Evolutionary conservation across 2,113 vertebrate species (phyloP).

Genomic region (Neogobius melanostomus): DNA sequence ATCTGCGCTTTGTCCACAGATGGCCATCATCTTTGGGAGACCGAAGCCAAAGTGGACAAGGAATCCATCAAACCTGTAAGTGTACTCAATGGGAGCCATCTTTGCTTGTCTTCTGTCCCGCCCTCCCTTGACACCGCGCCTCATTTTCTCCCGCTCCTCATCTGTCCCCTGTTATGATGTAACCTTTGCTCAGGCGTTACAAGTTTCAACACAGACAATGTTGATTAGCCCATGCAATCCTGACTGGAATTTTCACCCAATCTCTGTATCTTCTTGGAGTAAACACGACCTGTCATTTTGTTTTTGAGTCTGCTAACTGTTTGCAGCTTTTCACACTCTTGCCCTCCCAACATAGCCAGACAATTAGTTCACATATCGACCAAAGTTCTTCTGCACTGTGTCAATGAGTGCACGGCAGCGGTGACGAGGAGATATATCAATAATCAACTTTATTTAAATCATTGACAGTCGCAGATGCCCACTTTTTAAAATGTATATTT

Average conservation of each 20-base stretch:
- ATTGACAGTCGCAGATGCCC: too few relatives aligned
- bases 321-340: slow-evolving; percentile 9
- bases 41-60: slow-evolving; percentile 94
- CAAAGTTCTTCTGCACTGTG: background rate
- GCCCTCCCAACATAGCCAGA: slow-evolving; percentile 36
- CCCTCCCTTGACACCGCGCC: slow-evolving; percentile 45
- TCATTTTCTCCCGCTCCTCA: slow-evolving; percentile 45
- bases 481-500: too few relatives aligned
- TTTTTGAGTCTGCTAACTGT: slow-evolving; percentile 31
- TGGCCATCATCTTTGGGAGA: slow-evolving; percentile 98
- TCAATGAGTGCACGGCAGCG: background rate
- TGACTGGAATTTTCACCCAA: slow-evolving; percentile 74
- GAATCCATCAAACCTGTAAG: slow-evolving; percentile 94
- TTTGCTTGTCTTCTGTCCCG: slow-evolving; percentile 29
- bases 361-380: background rate
- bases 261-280: slow-evolving; percentile 36
- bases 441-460: too few relatives aligned
- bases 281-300: slow-evolving; percentile 50
- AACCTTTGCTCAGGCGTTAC: slow-evolving; percentile 70
- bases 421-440: background rate
- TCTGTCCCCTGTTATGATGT: slow-evolving; percentile 70
- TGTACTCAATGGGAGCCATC: slow-evolving; percentile 45
- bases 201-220: slow-evolving; percentile 45
- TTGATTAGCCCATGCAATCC: slow-evolving; percentile 72
- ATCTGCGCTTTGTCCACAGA: slow-evolving; percentile 73